These are phyloP conservation scores for Columba guinea DNA, from an alignment of 2,797 vertebrate genomes.

Conservation along the genomic window DNA sequence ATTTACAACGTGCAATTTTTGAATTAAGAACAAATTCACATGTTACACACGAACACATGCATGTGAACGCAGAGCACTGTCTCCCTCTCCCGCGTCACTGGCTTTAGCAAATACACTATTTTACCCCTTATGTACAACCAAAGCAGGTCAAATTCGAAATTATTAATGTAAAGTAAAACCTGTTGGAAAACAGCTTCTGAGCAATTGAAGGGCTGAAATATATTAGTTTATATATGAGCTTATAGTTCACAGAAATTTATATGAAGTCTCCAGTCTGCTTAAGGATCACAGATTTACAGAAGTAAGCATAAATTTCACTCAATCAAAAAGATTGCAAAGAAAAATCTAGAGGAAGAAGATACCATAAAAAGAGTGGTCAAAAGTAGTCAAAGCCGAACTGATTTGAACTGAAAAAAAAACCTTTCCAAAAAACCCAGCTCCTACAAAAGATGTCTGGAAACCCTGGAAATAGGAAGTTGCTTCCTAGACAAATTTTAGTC, in stretches of 20 bases:
- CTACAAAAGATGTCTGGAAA: neutral
- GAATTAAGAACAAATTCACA: neutral
- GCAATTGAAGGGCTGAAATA: neutral
- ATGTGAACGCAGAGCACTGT: neutral
- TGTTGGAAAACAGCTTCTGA: neutral
- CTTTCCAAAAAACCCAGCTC: neutral
- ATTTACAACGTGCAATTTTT: neutral
- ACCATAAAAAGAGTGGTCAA: neutral
- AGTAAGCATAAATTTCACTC: slow-evolving; percentile 21
- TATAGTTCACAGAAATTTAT: slow-evolving; percentile 5
- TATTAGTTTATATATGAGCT: neutral
- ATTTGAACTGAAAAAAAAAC: neutral
- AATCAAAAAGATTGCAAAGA: neutral
- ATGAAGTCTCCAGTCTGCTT: neutral
- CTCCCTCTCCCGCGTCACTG: neutral
- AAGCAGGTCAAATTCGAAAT: neutral
- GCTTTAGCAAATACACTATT: neutral
- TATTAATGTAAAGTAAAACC: neutral
- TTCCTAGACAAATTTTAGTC: neutral
- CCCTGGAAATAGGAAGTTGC: neutral
- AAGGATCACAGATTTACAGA: slow-evolving; percentile 14
- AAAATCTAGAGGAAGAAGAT: slow-evolving; percentile 9
- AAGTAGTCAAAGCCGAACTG: slow-evolving; percentile 22
- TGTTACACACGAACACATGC: neutral
- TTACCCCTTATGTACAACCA: neutral